Base-by-base conservation (phyloP, 2,113 vertebrate species). In the Cichladusa arquata region DNA sequence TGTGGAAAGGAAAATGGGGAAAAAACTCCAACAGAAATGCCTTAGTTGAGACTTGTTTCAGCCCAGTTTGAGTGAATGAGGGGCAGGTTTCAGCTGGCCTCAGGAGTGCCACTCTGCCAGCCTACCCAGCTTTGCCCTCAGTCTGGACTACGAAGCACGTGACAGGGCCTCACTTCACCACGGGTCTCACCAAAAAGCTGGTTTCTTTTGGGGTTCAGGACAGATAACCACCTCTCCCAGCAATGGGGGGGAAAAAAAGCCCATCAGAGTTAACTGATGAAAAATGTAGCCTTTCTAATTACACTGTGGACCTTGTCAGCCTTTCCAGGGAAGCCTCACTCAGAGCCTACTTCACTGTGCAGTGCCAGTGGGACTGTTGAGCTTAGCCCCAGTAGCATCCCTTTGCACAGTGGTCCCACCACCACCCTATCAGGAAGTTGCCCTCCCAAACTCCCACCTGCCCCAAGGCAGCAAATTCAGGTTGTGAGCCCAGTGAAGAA, bases 341-440 rank as follows among this genome's bases (percentile, higher is more conserved):
- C 3, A 4, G n/a, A 92, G 33, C 14, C 56, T 62, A 1, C 51
- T 81, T 87, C 7, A 36, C 42, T 29, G n/a, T 18, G 50, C 25
- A 36, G 38, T 22, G 16, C 8, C 1, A 2, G n/a, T 53, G 60
- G 56, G 40, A 81, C 8, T 5, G 1, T 23, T 1, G 0, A 65
- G 54, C n/a, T 73, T 5, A 73, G 60, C 36, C 29, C 28, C 5
- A 2, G 36, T 1, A 48, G 29, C 83, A 72, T 14, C n/a, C 44
- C 42, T 40, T 33, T 8, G 15, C 1, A 1, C 33, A 64, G 8
- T 7, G 28, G 40, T 64, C 58, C 57, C 83, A 62, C 15, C 2
- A 7, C 16, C 40, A 26, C 2, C 6, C 48, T 8, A 15, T 36
- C 44, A 67, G 40, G 33, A 71, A 65, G 48, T 44, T 70, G 60